A percentile compares a stretch with the other conserved stretches of the same genome.
Conservation (phyloP, 2,888 invertebrate genomes). For the Chirona hameri region DNA sequence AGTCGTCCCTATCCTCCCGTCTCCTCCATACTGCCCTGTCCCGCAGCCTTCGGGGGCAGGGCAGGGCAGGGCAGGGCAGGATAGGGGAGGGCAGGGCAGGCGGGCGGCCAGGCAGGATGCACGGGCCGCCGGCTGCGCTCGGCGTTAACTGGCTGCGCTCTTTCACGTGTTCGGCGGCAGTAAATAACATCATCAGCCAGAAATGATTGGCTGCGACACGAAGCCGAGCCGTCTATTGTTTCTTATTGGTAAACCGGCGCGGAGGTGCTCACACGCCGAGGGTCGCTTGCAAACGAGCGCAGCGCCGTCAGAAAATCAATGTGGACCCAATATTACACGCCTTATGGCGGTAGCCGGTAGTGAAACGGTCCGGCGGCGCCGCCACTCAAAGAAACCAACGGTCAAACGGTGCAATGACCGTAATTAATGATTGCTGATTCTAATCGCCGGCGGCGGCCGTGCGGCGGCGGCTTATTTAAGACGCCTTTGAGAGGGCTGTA, state of each 20-base stretch:
- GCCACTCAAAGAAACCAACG: neutral
- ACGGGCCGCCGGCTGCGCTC: neutral
- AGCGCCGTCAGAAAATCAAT: neutral
- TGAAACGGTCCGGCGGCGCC: neutral
- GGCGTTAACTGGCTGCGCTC: neutral
- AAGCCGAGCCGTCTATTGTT: neutral
- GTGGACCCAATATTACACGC: neutral
- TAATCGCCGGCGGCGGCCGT: neutral
- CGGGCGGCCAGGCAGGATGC: no score
- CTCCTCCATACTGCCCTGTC: no score
- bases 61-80: no score
- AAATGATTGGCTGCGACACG: constrained; percentile 2
- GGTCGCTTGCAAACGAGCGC: neutral
- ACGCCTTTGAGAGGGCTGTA: neutral
- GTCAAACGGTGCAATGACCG: neutral
- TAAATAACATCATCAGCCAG: constrained; percentile 3
- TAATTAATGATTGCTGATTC: neutral
- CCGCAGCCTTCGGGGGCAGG: no score
- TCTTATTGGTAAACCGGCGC: constrained; percentile 22
- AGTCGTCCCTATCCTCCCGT: no score
- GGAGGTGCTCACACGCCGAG: neutral
- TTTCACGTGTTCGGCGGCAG: neutral
- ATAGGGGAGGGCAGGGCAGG: no score
- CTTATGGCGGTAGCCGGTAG: neutral
- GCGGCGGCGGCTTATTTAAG: neutral